Evolutionary conservation across 1,140 invertebrate species (phyloP).

Genomic region (Listronotus oregonensis): DNA sequence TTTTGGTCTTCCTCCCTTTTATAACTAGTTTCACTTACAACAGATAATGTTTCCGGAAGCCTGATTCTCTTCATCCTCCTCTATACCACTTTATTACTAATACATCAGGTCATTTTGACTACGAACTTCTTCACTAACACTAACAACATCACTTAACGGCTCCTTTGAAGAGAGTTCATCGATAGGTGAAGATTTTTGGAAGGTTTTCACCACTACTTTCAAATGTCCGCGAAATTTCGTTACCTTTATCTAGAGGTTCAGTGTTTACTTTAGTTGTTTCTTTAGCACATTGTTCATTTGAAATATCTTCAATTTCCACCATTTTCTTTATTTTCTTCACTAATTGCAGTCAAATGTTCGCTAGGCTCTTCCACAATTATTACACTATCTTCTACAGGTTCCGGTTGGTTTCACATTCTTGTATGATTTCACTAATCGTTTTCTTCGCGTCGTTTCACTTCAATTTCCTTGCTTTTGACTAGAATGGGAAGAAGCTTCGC

Average conservation of each 20-base stretch:
- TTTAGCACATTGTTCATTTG: background rate
- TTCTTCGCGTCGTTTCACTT: background rate
- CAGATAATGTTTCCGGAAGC: background rate
- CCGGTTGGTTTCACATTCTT: too few species aligned
- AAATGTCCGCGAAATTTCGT: too few species aligned
- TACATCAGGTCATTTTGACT: conserved; percentile 1
- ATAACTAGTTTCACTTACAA: too few species aligned
- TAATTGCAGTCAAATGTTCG: background rate
- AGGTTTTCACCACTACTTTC: too few species aligned
- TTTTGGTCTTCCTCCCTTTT: too few species aligned
- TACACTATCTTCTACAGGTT: background rate
- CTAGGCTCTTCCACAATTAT: conserved; percentile 7
- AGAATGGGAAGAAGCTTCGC: background rate
- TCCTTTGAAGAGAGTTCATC: too few species aligned
- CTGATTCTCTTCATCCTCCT: background rate
- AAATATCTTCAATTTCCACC: conserved; percentile 7
- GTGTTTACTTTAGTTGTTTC: background rate
- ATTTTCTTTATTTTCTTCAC: conserved; percentile 1
- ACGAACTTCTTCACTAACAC: background rate
- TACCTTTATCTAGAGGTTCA: background rate
- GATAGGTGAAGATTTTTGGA: too few species aligned
- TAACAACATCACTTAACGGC: background rate
- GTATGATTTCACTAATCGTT: too few species aligned
- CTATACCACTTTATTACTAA: background rate
- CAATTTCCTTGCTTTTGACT: background rate